phyloP scores from a whole-genome alignment of 2,888 invertebrate genomes.

The Ceraclea dissimilis region DNA sequence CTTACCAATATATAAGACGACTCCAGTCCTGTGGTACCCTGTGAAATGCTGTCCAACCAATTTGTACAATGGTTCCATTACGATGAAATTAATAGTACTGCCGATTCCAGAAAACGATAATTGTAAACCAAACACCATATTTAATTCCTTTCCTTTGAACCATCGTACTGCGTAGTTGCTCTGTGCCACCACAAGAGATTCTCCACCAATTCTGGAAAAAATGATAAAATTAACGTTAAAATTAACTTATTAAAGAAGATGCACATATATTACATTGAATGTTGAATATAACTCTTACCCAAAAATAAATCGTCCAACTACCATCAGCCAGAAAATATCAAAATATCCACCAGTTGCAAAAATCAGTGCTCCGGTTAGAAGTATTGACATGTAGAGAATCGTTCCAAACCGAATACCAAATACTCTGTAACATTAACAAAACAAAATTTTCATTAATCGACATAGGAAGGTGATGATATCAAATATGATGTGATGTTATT shows the following conservation, averaged over 20 bases:
- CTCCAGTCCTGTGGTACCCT: constrained; percentile 66
- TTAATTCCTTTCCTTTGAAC: constrained; percentile 96
- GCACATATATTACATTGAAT: too few relatives aligned
- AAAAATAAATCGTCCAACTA: constrained; percentile 88
- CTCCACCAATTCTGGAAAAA: constrained; percentile 82
- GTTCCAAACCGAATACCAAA: constrained; percentile 93
- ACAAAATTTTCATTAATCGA: too few relatives aligned
- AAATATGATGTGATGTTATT: too few relatives aligned
- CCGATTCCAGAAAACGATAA: constrained; percentile 92
- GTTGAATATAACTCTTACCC: constrained; percentile 50
- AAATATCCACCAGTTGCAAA: constrained; percentile 80
- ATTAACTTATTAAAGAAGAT: too few relatives aligned
- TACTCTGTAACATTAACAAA: constrained; percentile 51
- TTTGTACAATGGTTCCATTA: constrained; percentile 86
- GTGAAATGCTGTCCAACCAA: constrained; percentile 59
- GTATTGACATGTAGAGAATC: constrained; percentile 80
- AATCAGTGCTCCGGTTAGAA: constrained; percentile 79
- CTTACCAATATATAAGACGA: constrained; percentile 67
- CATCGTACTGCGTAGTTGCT: constrained; percentile 96
- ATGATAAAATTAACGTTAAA: too few relatives aligned
- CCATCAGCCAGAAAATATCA: constrained; percentile 82
- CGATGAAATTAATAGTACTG: constrained; percentile 89
- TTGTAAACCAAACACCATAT: constrained; percentile 97
- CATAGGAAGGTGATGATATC: too few relatives aligned
- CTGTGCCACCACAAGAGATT: constrained; percentile 92